Evolutionary conservation across 2,888 invertebrate genomes (phyloP), one percentile per base, ranked within the genome.

Genomic region (Camponotus fellah): DNA sequence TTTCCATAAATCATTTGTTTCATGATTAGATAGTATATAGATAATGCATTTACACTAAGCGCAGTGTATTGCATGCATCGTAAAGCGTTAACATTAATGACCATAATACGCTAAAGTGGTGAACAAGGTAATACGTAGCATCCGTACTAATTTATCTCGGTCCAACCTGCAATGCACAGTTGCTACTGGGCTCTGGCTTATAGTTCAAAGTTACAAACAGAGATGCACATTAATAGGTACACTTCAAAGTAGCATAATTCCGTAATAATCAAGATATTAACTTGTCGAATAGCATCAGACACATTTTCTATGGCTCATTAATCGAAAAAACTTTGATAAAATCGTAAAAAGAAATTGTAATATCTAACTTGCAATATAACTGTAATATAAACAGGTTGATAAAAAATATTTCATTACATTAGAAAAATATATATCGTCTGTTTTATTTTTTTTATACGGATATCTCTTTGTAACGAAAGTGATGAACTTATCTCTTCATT

Each of bases 41-140:
- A 37, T 37, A 85, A 82, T 83, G 68, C 62, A 53, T 77, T 84
- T 65, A 66, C 9, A 32, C 62, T 46, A 74, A 84, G n/a, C 58
- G 53, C 46, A 56, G 21, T 8, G 8, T 14, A 62, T 71, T 49
- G 62, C 82, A 21, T 75, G 58, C 72, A 75, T 64, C 62, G 75
- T 69, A 56, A 68, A 71, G 80, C 66, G 79, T 74, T 69, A 62
- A 32, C 81, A 88, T 89, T 89, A 89, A 89, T 86, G 83, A 87
- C 85, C 56, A 21, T 88, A 88, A 88, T 89, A 84, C 64, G 86
- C 82, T 89, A 68, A 89, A 89, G 89, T 89, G 89, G 85, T 34
- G 86, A 79, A 88, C 83, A 85, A 90, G 88, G 69, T 90, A 90
- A 90, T 87, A 65, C 77, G 87, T 85, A 77, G 88, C 89, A 90